Percentiles rank a stretch among this genome's conserved stretches.
These are phyloP conservation scores for Nesidiocoris tenuis DNA, from an alignment of 2,888 invertebrate species.

Conservation along the genomic window DNA sequence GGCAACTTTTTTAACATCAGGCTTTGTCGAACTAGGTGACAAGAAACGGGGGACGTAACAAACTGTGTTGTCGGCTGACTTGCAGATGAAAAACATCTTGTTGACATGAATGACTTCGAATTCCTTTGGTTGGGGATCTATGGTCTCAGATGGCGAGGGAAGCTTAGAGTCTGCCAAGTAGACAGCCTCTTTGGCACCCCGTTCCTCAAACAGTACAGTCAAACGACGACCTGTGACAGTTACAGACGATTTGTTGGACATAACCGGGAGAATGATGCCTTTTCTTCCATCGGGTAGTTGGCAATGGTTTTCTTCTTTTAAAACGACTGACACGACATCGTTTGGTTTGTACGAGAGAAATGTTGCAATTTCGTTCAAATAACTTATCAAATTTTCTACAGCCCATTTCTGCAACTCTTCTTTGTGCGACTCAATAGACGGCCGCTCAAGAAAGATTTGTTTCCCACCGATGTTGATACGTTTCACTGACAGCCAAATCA, in stretches of 20 bases:
- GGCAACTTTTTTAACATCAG: neutral
- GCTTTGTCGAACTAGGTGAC: neutral
- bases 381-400: conserved; percentile 14
- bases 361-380: neutral
- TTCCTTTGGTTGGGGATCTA: neutral
- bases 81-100: conserved; percentile 9
- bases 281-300: neutral
- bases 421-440: neutral
- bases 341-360: conserved; percentile 9
- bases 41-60: conserved; percentile 1
- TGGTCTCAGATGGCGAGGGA: neutral
- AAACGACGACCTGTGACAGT: neutral
- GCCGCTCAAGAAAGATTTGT: neutral
- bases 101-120: neutral
- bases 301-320: conserved; percentile 2
- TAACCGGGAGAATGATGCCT: conserved; percentile 6
- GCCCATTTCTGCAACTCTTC: conserved; percentile 16
- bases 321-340: conserved; percentile 3
- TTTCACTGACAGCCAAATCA: neutral
- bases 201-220: conserved; percentile 13
- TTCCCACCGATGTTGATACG: neutral
- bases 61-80: neutral
- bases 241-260: neutral
- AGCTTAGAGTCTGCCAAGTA: neutral
- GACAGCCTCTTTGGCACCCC: neutral